Evolutionary conservation across 2,113 vertebrate genomes (phyloP).

Genomic region (Myotis brandtii): DNA sequence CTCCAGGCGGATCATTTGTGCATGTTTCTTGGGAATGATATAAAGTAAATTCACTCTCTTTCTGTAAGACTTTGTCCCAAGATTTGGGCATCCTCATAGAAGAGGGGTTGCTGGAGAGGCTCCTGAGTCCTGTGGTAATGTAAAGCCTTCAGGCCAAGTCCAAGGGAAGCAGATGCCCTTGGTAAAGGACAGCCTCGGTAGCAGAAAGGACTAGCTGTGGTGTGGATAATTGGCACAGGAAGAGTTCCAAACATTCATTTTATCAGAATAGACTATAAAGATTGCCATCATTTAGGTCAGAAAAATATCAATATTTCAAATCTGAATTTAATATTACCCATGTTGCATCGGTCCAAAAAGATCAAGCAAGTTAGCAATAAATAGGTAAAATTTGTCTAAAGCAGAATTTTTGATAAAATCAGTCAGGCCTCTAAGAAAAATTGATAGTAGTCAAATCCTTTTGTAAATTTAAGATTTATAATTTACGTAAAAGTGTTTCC

Average conservation of each 20-base stretch:
- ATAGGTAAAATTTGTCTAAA: neutral
- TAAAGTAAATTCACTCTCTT: neutral
- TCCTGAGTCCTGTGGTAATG: neutral
- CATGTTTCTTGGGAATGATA: neutral
- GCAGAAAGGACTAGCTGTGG: neutral
- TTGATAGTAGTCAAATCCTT: neutral
- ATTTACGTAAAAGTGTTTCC: neutral
- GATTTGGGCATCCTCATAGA: neutral
- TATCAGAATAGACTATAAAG: neutral
- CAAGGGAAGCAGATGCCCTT: neutral
- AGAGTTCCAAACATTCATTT: neutral
- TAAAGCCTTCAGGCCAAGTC: neutral
- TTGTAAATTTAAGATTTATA: constrained; percentile 14
- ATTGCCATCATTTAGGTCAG: neutral
- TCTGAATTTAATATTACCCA: neutral
- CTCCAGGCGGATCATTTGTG: too few relatives aligned
- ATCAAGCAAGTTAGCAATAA: neutral
- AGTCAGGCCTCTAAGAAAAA: constrained; percentile 24
- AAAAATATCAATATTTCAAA: neutral
- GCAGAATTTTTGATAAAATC: neutral
- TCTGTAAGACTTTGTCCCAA: neutral
- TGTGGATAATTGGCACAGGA: neutral
- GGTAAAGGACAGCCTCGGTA: neutral
- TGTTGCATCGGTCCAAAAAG: neutral
- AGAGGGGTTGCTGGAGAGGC: neutral